Evolutionary conservation across 2,888 invertebrate genomes (phyloP).

Genomic region (Synanthedon myopaeformis): DNA sequence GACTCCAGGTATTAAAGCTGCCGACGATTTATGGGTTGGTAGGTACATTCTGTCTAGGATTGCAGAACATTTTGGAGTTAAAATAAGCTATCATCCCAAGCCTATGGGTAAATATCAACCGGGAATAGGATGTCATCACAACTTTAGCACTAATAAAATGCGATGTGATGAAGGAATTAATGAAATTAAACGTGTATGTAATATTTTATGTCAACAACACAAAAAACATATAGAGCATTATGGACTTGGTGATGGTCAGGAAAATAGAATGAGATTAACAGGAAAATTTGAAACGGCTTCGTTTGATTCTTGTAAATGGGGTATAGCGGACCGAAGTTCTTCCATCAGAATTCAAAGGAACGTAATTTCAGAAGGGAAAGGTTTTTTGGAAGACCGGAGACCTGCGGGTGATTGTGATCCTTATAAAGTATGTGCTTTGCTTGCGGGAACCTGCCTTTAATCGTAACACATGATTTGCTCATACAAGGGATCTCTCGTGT

Average conservation of each 20-base stretch:
- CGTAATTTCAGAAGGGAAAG: conserved; percentile 86
- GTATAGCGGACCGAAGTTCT: conserved; percentile 90
- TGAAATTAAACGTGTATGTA: conserved; percentile 92
- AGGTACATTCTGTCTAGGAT: conserved; percentile 85
- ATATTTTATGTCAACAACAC: conserved; percentile 63
- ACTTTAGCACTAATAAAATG: conserved; percentile 90
- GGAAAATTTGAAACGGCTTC: conserved; percentile 95
- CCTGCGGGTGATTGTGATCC: conserved; percentile 95
- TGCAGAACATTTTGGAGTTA: conserved; percentile 86
- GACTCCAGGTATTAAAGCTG: conserved; percentile 83
- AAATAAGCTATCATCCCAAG: conserved; percentile 77
- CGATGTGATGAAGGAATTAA: conserved; percentile 76
- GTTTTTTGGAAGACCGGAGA: conserved; percentile 94
- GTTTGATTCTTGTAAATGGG: conserved; percentile 88
- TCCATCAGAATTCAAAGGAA: conserved; percentile 93
- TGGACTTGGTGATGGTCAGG: conserved; percentile 88
- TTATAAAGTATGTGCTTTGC: conserved; percentile 71
- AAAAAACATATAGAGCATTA: conserved; percentile 88
- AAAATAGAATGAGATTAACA: conserved; percentile 93
- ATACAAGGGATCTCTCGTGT: no score
- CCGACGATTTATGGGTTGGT: conserved; percentile 89
- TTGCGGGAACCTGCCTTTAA: conserved; percentile 34
- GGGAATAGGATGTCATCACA: conserved; percentile 89
- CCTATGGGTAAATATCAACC: conserved; percentile 87
- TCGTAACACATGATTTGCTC: no score